Base-by-base conservation (phyloP, 2,797 vertebrate species). In the Aldrovandia affinis region DNA sequence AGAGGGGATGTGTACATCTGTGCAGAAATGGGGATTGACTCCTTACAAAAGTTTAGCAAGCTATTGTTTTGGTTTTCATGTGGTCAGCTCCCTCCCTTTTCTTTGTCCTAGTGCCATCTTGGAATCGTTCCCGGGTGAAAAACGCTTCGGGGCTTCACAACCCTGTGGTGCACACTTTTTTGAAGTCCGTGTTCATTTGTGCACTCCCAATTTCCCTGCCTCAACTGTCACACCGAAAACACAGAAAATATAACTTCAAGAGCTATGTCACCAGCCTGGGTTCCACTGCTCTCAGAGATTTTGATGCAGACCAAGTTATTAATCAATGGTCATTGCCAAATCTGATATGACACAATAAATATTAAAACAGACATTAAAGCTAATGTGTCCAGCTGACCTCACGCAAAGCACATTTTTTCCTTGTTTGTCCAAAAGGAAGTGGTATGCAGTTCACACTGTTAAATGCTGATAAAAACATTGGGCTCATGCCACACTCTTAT, bases 271-370 rank as follows among this genome's bases (percentile, higher is more conserved):
- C 18, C 12, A 39, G 36, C 14, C 42, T n/a, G 22, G 10, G 42
- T 77, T 9, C 33, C 42, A 25, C 8, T 15, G 55, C 55, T 20
- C 55, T 57, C 12, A 57, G 6, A 6, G 55, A 15, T 2, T 22
- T 81, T 54, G 2, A 8, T 52, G 44, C 59, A 50, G 44, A 28
- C 36, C 39, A 22, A 50, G 39, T 65, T 28, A 80, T 54, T 55
- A 68, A 80, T 84, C 70, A 52, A 84, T 55, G 44, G 22, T 39
- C 63, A 65, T 84, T 54, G 47, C 68, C 78, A 18, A 84, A 80
- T 22, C 44, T n/a, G 18, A 10, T 15, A 18, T 47, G 79, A 75
- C 50, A 12, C 2, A 52, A 39, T 44, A 65, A 52, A 81, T 33
- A 81, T 75, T 81, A 47, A 84, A 55, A 42, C 22, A 54, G 63